Evolutionary conservation across 2,113 vertebrate species (phyloP), one percentile per base, ranked within the genome.

Genomic region (Catagonus wagneri): DNA sequence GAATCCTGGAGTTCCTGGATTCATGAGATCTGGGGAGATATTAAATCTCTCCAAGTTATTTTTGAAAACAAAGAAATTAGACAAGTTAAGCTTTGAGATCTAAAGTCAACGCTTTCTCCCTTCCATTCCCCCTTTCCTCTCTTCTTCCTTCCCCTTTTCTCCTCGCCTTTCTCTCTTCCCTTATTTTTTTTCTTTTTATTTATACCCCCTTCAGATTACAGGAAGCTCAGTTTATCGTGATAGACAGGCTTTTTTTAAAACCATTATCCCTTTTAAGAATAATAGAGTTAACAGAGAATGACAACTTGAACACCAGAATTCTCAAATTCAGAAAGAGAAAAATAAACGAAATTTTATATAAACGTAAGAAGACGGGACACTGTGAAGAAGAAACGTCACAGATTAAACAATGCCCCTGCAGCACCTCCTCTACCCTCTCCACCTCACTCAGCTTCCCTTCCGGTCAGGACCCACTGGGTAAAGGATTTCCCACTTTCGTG

Each of bases 81-180:
- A 39, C 17, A 27, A 84, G 72, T 11, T 76, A n/a, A 60, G 25
- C 13, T 34, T n/a, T 66, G 17, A 84, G 13, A 10, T n/a, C 27
- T n/a, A 54, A n/a, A 50, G 8, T 66, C 8, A 29, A 6, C n/a
- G 4, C 44, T 52, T 71, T 32, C 25, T 65, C 7, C 34, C 61
- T 81, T 79, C 25, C 63, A 27, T 27, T 52, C 12, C 6, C 80
- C 63, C 25, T 20, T 6, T 22, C 8, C 22, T 39, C 14, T 20
- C 9, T 10, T 29, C 29, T 23, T 54, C 15, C 22, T 17, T n/a
- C 13, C 20, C 66, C 0, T 0, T 78, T 29, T 54, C 12, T 27
- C 68, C 27, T 54, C 12, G 25, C 68, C 27, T 56, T 75, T 34
- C 29, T 86, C 20, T 34, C 14, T 39, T 56, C n/a, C 39, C 14